Conservation (phyloP, 2,888 invertebrate species). For the Polyommatus iphigenia region DNA sequence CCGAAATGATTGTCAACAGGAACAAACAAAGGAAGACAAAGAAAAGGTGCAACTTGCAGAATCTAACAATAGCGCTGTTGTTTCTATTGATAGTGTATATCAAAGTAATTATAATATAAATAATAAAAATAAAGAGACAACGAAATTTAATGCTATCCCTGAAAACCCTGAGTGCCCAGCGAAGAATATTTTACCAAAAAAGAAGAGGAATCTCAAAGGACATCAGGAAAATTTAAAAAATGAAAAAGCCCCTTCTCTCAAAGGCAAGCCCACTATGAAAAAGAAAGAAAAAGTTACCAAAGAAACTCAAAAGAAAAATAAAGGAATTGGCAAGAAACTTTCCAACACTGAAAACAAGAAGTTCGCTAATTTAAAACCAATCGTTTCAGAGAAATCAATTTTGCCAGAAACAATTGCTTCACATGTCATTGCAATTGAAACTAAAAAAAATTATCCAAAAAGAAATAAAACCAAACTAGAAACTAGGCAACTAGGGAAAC, state of each 20-base stretch:
- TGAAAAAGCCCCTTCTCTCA: not conserved
- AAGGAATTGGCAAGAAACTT: not conserved
- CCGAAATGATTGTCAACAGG: not conserved
- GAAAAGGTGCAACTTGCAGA: not conserved
- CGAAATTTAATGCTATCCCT: not conserved
- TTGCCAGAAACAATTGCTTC: not conserved
- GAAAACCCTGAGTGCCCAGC: not conserved
- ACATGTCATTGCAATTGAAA: not conserved
- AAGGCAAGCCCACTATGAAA: not conserved
- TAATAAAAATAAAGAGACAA: not conserved
- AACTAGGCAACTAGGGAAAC: not conserved
- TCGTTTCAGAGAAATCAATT: not conserved
- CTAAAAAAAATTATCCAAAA: not conserved
- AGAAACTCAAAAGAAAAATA: constrained; percentile 5
- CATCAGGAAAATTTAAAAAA: not conserved
- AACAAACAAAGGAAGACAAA: not conserved
- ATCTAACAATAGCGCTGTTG: not conserved
- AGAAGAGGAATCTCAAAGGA: not conserved
- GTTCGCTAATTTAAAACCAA: not conserved
- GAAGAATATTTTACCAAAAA: constrained; percentile 15
- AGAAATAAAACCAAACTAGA: not conserved
- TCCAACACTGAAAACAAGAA: not conserved
- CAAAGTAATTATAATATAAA: not conserved
- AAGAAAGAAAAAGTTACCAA: not conserved
- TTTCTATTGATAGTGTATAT: not conserved